phyloP scores from a whole-genome alignment of 2,797 vertebrate species.

The Adrianichthys oophorus region DNA sequence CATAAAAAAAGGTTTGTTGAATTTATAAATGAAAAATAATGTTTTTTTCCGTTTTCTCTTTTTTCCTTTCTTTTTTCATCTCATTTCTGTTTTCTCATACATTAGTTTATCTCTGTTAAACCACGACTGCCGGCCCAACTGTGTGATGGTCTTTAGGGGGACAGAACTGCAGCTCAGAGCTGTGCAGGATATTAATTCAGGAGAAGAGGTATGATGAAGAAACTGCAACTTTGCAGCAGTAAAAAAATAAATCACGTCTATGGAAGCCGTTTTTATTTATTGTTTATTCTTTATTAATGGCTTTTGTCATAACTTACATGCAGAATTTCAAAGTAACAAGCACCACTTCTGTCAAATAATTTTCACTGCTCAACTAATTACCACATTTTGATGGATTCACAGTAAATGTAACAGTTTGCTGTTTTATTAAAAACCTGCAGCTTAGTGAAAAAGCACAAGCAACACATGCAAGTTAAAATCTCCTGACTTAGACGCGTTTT shows the following conservation, averaged over 20 bases:
- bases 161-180: slow-evolving; percentile 85
- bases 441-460: slow-evolving; percentile 28
- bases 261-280: slow-evolving; percentile 2
- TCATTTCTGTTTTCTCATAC: slow-evolving; percentile 23
- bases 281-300: slow-evolving; percentile 6
- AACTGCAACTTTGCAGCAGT: neutral
- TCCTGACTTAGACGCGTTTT: slow-evolving; percentile 28
- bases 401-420: slow-evolving; percentile 12
- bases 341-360: neutral
- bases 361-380: slow-evolving; percentile 10
- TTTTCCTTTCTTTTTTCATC: neutral
- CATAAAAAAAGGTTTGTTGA: too few species aligned
- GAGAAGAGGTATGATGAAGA: slow-evolving; percentile 85
- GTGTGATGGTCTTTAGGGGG: slow-evolving; percentile 89
- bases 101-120: slow-evolving; percentile 93
- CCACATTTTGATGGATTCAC: slow-evolving; percentile 12
- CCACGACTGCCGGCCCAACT: slow-evolving; percentile 96
- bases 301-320: slow-evolving; percentile 9
- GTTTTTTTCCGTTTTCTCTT: neutral
- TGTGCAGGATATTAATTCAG: slow-evolving; percentile 78
- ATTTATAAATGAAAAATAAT: too few species aligned
- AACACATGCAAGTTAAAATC: slow-evolving; percentile 12
- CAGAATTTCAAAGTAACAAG: slow-evolving; percentile 10
- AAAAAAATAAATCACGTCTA: too few species aligned
- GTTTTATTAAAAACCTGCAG: slow-evolving; percentile 10